These are phyloP conservation scores for Barypeithes pellucidus DNA, from an alignment of 2,888 invertebrate genomes.

Conservation along the genomic window DNA sequence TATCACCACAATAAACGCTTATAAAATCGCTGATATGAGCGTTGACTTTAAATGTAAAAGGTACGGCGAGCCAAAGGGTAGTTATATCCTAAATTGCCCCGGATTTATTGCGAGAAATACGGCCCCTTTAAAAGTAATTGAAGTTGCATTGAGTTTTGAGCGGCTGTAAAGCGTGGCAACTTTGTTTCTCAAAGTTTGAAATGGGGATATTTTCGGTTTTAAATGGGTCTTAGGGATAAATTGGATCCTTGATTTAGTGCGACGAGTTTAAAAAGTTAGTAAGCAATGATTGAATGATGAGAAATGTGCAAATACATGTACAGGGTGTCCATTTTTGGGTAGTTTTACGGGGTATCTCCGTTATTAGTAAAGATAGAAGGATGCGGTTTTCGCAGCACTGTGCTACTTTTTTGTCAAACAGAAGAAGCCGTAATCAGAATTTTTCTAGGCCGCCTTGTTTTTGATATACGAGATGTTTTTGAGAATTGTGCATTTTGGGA, in stretches of 20 bases:
- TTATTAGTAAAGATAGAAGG: too few species aligned
- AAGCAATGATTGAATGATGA: not conserved
- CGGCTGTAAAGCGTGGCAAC: slow-evolving; percentile 13
- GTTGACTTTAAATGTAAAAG: slow-evolving; percentile 30
- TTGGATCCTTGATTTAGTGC: not conserved
- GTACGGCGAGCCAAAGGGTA: not conserved
- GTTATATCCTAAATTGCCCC: slow-evolving; percentile 24
- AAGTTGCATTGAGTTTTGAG: slow-evolving; percentile 26
- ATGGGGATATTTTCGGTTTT: not conserved
- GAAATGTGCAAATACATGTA: too few species aligned
- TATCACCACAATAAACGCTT: slow-evolving; percentile 11
- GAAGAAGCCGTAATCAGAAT: too few species aligned
- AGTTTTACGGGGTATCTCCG: too few species aligned
- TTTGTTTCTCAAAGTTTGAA: slow-evolving; percentile 16
- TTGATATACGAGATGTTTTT: too few species aligned
- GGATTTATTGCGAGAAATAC: slow-evolving; percentile 21
- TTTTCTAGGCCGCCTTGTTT: too few species aligned
- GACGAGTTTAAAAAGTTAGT: not conserved
- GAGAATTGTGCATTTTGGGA: too few species aligned
- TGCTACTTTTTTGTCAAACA: too few species aligned
- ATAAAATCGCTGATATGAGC: slow-evolving; percentile 32
- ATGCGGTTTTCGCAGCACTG: too few species aligned
- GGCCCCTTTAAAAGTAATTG: slow-evolving; percentile 27
- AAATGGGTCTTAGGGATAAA: not conserved
- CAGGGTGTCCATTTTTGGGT: too few species aligned